Evolutionary conservation across 2,888 invertebrate genomes (phyloP), one percentile per base, ranked within the genome.

Genomic region (Andrena flavipes): DNA sequence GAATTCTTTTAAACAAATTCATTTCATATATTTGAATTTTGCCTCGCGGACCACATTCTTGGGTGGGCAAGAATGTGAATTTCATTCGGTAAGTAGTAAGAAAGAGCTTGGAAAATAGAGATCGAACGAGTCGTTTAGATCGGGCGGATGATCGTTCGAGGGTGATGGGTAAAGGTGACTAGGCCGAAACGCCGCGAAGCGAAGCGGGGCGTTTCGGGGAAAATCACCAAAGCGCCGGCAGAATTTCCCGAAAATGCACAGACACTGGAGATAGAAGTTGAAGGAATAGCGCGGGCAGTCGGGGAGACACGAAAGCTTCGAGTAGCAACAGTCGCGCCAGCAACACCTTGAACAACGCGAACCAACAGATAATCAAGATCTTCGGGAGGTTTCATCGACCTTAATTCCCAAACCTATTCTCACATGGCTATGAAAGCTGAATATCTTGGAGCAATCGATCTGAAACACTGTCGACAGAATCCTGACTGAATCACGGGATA

Each of bases 231-330:
- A 49, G 35, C 49, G 49, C 35, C 8, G 35, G 68, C 62, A 65
- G 82, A 78, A 72, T 56, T 78, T 62, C 67, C 49, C 64, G 67
- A 75, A 77, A 69, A 67, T 76, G 79, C 72, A 72, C 79, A 69
- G 77, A 73, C 75, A 71, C 65, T 80, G 71, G 76, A 86, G 82
- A 78, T 71, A 71, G 63, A 29, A 72, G 59, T 49, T 54, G 80
- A 77, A 80, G 60, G 48, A 74, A 60, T 67, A 74, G 74, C 33
- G 26, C 68, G 71, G 67, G 54, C 74, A 77, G 77, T 78, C 59
- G 71, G 62, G 79, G 73, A 82, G 75, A 71, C 75, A 64, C 65
- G 75, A 71, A 49, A 59, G 64, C 60, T 75, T 29, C 35, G 60
- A 68, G 49, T 74, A 71, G 77, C 74, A 68, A 81, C 71, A 77